phyloP scores from a whole-genome alignment of 2,797 vertebrate genomes.

The Muscicapa striata region DNA sequence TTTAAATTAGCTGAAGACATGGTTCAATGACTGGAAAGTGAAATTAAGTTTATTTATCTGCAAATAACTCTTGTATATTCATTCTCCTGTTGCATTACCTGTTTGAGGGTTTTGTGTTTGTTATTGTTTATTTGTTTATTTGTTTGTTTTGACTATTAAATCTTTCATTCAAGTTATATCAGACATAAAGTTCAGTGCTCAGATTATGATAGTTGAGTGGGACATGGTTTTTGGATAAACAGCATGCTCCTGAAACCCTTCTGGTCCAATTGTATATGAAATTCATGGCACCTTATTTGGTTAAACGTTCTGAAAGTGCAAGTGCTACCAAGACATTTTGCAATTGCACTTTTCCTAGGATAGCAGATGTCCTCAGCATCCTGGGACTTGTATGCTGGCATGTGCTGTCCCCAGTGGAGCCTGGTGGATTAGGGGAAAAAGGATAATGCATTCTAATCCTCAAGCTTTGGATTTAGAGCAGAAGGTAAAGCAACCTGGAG shows the following conservation, averaged over 20 bases:
- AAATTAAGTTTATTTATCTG: neutral
- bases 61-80: neutral
- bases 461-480: neutral
- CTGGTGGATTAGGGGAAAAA: neutral
- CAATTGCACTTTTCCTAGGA: neutral
- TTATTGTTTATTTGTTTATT: too few species aligned
- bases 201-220: neutral
- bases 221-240: neutral
- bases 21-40: neutral
- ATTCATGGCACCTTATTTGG: neutral
- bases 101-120: neutral
- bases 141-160: neutral
- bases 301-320: neutral
- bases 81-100: neutral
- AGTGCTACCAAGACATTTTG: neutral
- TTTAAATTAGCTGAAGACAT: neutral
- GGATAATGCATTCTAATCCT: neutral
- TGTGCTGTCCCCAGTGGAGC: neutral
- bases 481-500: neutral
- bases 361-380: neutral
- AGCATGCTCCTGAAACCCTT: rapidly evolving
- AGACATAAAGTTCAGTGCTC: neutral
- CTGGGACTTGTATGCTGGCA: neutral
- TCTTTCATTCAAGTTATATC: neutral
- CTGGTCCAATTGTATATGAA: neutral